phyloP scores from a whole-genome alignment of 2,888 invertebrate species.

The Pyralis farinalis region DNA sequence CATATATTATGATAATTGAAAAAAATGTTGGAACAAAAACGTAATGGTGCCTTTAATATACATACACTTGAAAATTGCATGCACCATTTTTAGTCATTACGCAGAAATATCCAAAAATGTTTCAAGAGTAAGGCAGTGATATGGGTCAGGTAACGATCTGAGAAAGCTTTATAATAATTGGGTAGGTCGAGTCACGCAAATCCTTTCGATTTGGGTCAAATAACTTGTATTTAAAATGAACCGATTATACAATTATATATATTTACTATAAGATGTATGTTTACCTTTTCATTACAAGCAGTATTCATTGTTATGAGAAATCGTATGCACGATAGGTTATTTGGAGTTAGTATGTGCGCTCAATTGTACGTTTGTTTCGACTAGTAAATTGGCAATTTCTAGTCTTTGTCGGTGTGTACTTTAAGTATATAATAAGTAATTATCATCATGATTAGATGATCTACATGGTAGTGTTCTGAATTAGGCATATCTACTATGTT shows the following conservation, averaged over 20 bases:
- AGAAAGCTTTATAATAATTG: conserved; percentile 1
- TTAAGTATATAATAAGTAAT: neutral
- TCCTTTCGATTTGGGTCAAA: conserved; percentile 7
- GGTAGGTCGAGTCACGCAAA: conserved; percentile 4
- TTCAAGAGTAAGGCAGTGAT: neutral
- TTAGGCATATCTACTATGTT: too few species aligned
- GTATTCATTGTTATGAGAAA: conserved; percentile 2
- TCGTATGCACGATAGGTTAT: neutral
- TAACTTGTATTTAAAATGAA: neutral
- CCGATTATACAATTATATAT: neutral
- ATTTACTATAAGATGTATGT: neutral
- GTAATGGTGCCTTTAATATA: too few species aligned
- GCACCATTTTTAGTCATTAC: too few species aligned
- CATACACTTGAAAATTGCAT: too few species aligned
- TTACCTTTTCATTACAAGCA: neutral
- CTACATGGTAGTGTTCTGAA: neutral
- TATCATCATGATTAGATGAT: neutral
- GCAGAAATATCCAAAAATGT: too few species aligned
- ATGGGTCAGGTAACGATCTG: neutral
- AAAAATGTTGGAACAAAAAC: too few species aligned
- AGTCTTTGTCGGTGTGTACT: conserved; percentile 1
- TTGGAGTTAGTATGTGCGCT: neutral
- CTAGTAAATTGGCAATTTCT: conserved; percentile 6
- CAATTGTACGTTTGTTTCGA: neutral
- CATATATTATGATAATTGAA: too few species aligned